Percentiles rank a stretch among this genome's conserved stretches.
These are phyloP conservation scores for Sebastes flavidus DNA, from an alignment of 2,797 vertebrate species.

Conservation along the genomic window DNA sequence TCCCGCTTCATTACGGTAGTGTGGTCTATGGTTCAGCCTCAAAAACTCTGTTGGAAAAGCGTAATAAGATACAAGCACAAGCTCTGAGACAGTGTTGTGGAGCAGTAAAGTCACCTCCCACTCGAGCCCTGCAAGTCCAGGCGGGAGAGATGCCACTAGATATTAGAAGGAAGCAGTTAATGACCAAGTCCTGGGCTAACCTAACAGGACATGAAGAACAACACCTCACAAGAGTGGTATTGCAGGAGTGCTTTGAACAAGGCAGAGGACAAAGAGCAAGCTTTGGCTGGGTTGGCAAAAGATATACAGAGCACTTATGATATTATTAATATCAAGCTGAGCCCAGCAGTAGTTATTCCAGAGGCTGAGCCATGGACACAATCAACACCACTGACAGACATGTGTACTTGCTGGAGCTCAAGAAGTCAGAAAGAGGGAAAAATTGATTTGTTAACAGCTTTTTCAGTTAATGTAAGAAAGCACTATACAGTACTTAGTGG, in stretches of 20 bases:
- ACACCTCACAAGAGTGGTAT: neutral
- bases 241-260: neutral
- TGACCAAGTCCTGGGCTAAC: neutral
- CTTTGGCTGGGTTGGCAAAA: neutral
- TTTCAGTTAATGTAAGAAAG: too few relatives aligned
- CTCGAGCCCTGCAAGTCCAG: neutral
- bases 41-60: neutral
- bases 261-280: neutral
- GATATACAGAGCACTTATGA: neutral
- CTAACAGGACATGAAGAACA: neutral
- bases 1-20: neutral
- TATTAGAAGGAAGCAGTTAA: neutral
- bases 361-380: neutral
- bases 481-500: too few relatives aligned
- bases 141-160: neutral
- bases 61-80: neutral
- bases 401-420: too few relatives aligned
- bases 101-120: neutral
- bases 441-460: too few relatives aligned
- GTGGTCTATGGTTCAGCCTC: neutral
- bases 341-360: neutral
- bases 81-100: neutral
- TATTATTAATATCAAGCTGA: slow-evolving; percentile 11
- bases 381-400: neutral
- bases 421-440: too few relatives aligned